phyloP scores from a whole-genome alignment of 2,797 vertebrate species.

The Anguilla obscura region DNA sequence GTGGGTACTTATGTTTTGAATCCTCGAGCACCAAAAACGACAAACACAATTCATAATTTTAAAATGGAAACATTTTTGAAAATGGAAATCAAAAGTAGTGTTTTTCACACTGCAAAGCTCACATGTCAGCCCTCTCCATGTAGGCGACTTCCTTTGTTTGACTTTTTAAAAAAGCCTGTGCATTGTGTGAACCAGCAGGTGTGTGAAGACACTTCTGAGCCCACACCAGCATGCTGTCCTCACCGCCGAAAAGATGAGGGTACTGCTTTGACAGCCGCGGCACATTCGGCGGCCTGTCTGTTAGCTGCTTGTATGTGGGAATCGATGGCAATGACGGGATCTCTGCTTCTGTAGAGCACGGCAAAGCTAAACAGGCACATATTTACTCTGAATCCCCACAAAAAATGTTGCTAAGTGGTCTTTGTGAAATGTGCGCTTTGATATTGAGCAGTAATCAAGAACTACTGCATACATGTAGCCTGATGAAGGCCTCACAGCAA shows the following conservation, averaged over 20 bases:
- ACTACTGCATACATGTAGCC: background rate
- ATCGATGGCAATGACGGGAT: background rate
- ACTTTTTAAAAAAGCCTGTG: background rate
- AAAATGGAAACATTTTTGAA: background rate
- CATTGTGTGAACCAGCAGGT: background rate
- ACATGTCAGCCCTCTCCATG: background rate
- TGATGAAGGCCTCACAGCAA: background rate
- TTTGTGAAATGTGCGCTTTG: background rate
- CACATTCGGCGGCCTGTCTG: background rate
- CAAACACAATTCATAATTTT: slow-evolving; percentile 35
- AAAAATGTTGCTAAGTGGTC: background rate
- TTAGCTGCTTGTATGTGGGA: background rate
- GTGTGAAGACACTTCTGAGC: background rate
- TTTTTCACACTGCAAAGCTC: background rate
- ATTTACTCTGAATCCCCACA: background rate
- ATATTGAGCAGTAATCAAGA: background rate
- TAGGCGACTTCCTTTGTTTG: background rate
- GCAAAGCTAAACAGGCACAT: background rate
- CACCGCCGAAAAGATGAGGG: background rate
- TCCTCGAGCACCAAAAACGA: slow-evolving; percentile 19
- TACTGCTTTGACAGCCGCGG: background rate
- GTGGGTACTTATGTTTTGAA: background rate
- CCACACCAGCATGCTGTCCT: background rate
- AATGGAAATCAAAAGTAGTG: background rate
- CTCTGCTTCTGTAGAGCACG: background rate